A percentile compares a stretch with the other conserved stretches of the same genome.
phyloP scores from a whole-genome alignment of 2,113 vertebrate genomes.

The Phalacrocorax brasilianus region DNA sequence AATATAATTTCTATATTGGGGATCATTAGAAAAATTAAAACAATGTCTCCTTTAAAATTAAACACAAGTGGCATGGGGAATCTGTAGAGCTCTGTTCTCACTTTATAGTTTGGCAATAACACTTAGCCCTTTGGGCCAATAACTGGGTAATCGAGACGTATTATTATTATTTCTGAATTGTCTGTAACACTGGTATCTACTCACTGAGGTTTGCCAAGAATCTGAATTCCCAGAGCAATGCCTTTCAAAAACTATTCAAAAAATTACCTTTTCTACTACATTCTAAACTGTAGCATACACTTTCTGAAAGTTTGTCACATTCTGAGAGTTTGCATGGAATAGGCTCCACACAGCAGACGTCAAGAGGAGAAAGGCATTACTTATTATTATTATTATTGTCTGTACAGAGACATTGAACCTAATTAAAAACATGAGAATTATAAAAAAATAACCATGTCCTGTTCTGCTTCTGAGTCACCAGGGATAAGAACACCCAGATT shows the following conservation, averaged over 20 bases:
- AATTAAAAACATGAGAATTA: neutral
- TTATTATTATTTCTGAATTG: slow-evolving; percentile 29
- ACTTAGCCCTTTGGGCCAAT: neutral
- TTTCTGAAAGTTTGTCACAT: neutral
- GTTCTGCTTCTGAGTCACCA: slow-evolving; percentile 17
- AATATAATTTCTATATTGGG: slow-evolving; percentile 27
- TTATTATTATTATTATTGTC: neutral
- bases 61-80: slow-evolving; percentile 18
- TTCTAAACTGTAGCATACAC: neutral
- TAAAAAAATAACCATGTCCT: neutral
- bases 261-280: neutral
- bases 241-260: neutral
- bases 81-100: neutral
- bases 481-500: neutral
- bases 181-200: neutral
- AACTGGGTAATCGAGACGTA: slow-evolving; percentile 14
- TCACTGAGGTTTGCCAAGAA: neutral
- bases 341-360: neutral
- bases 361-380: neutral
- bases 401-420: neutral
- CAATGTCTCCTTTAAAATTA: slow-evolving; percentile 48
- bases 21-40: slow-evolving; percentile 55
- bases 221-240: neutral
- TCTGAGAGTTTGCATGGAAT: neutral
- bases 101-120: slow-evolving; percentile 10